Base-by-base conservation (phyloP, 2,888 invertebrate genomes). In the Zelleria hepariella region DNA sequence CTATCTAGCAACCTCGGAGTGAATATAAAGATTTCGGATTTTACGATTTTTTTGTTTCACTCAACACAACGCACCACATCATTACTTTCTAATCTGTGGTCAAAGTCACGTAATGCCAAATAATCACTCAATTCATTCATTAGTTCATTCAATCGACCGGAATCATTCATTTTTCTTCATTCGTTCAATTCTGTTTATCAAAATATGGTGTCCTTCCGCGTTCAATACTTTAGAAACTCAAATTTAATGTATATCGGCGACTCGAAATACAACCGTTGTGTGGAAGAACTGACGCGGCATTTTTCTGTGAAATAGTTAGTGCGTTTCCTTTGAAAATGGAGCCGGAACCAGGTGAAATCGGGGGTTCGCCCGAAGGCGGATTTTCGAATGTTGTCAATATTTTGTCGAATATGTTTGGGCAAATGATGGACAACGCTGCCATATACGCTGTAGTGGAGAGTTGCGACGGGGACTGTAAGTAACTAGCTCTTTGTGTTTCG, bases 401-500 rank as follows among this genome's bases (percentile, higher is more conserved):
- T 60, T 65, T 87, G 58, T 61, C 68, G 53, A 72, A 68, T 60
- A 80, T 86, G 73, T 88, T 87, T 58, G 79, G 80, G 3, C 67
- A 73, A 62, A 69, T 77, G 24, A 62, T 86, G 59, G 75, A 66
- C 62, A 69, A 64, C 63, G 82, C 81, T 59, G 78, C 77, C n/a
- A 78, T 86, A 53, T 63, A 63, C 58, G 68, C 80, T 18, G 68
- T 88, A 18, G 76, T 84, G 8, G 83, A 84, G 62, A 82, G 74
- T 63, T 86, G 73, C 60, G 71, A 64, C 5, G 87, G 86, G 15
- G 80, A 87, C 66, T 65, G 87, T 87, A 73, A 84, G 87, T 86
- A 67, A 10, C 15, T 53, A 49, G 7, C 10, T 52, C 15, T 21
- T 23, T 25, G 54, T 54, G n/a, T n/a, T n/a, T n/a, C n/a, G n/a